Conservation (phyloP, 2,888 invertebrate genomes). For the Drosophila paucipuncta region DNA sequence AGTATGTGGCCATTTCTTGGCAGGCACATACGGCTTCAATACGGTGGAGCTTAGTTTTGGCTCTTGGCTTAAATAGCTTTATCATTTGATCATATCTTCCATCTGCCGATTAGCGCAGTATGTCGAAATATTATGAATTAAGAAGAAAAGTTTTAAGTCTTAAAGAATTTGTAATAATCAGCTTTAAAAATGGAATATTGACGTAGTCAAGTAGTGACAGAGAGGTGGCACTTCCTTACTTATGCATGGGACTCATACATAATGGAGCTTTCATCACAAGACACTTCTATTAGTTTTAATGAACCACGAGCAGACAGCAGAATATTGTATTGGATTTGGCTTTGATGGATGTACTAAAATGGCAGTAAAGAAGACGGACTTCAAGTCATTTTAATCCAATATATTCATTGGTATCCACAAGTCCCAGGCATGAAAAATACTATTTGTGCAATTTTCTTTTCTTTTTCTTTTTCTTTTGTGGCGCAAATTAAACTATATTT, state of each 20-base stretch:
- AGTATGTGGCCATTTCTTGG: slow-evolving; percentile 53
- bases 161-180: not conserved
- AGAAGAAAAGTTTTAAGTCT: not conserved
- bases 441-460: not conserved
- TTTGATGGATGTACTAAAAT: not conserved
- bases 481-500: not conserved
- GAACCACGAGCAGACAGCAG: not conserved
- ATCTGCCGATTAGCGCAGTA: slow-evolving; percentile 10
- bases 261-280: not conserved
- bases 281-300: not conserved
- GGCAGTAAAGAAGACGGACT: not conserved
- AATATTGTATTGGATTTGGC: not conserved
- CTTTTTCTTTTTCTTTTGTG: not conserved
- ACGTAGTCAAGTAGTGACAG: not conserved
- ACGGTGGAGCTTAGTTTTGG: slow-evolving; percentile 5
- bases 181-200: not conserved
- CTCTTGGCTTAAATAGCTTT: slow-evolving; percentile 14
- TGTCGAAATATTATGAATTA: not conserved
- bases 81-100: slow-evolving; percentile 35
- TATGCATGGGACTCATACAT: not conserved
- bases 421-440: not conserved
- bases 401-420: not conserved
- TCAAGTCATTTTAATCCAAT: not conserved
- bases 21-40: slow-evolving; percentile 41
- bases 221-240: not conserved